Evolutionary conservation across 30 jellyfish, hydroid and myxozoan species (phyloP), one percentile per base, ranked within the genome.

Genomic region (Turritopsis rubra): DNA sequence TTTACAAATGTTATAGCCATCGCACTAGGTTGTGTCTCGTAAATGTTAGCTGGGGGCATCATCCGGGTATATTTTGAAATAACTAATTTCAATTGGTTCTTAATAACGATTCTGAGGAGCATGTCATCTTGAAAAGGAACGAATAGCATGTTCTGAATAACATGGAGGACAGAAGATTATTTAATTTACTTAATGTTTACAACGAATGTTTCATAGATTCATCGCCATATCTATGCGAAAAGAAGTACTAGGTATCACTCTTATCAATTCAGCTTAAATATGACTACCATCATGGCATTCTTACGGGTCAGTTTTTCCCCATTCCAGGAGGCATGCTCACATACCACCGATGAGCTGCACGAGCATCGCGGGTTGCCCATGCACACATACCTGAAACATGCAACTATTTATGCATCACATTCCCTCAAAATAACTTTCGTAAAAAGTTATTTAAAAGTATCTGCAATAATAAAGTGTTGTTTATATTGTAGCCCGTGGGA

Each of bases 11-110:
- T 1, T 23, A 68, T 23, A 19, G 77, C 77, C 77, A n/a, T n/a
- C 4, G 77, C 77, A 74, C 82, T 27, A 74, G 60, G 65, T 23
- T 4, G 82, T 74, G 28, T 26, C 31, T 23, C 82, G 83, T 54
- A 23, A 52, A 16, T 30, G 82, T 80, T 70, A 30, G 87, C 87
- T 54, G 87, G 87, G 87, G 87, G 81, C 29, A 22, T 52, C 77
- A 80, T 80, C 87, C 87, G 77, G 87, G 86, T 30, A 74, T 29
- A 30, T 80, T 80, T 80, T 80, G 26, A 7, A 21, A 70, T 52
- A 52, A 53, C 83, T 31, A 80, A 52, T 80, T 80, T 80, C 71
- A 80, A 31, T 80, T 31, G 54, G 52, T 65, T 52, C 28, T 41
- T 29, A 28, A 18, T 18, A 80, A 54, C 28, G 80, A 31, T n/a